Evolutionary conservation across 2,113 vertebrate genomes (phyloP), one percentile per base, ranked within the genome.

Genomic region (Gallinago jamesoni): DNA sequence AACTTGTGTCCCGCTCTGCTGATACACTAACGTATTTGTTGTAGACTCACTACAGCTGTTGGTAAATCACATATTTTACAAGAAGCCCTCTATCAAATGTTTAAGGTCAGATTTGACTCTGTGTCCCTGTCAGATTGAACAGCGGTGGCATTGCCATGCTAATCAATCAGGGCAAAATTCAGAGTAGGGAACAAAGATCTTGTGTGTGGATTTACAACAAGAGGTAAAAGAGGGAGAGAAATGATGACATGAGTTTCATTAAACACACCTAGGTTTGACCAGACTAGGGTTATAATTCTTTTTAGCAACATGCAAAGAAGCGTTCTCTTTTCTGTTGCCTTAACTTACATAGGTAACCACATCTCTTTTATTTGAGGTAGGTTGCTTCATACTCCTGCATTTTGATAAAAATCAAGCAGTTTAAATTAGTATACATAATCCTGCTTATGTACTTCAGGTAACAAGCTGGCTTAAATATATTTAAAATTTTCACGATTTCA

Each of bases 181-280:
- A 0, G 22, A 52, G 16, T 0, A 62, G 20, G n/a, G 52, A 37
- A 37, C 1, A 1, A 81, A 33, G 9, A 4, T 35, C 43, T 31
- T 16, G 20, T 18, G 6, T 55, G 11, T 62, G 55, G 8, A 22
- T 77, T 56, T 88, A 8, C 7, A 41, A 14, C 9, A 23, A 31
- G 7, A 89, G 13, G 7, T 18, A 63, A 56, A 59, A 68, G 39
- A 64, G 31, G 35, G 17, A 59, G 28, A n/a, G 30, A 47, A 89
- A 62, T 12, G 5, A 35, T 22, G 82, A 63, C 3, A 17, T 3
- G 14, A 52, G 43, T 75, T 87, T 79, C 77, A 59, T 6, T 82
- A 57, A 73, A 68, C 28, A 37, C 27, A 73, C 14, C 16, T 68
- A 52, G 3, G 16, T 64, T 50, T 81, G 53, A 53, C 19, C 48